These are phyloP conservation scores for Tragelaphus scriptus DNA, from an alignment of 2,113 vertebrate species.

Conservation along the genomic window DNA sequence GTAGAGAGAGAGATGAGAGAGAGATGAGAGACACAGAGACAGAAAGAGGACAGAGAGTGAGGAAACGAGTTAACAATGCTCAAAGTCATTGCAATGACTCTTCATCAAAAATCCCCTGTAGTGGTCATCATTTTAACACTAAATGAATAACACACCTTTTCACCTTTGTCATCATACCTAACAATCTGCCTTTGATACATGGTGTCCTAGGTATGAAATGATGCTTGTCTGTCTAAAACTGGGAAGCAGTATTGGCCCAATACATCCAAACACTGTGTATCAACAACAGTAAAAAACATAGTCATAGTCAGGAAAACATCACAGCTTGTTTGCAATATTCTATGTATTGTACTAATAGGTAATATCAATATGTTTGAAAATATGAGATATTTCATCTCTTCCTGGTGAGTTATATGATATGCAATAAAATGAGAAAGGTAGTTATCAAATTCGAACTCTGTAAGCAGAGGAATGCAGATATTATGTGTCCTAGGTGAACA, in stretches of 20 bases:
- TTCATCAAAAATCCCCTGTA: not conserved
- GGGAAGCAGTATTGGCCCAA: not conserved
- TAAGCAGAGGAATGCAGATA: not conserved
- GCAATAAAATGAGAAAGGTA: not conserved
- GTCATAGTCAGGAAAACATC: not conserved
- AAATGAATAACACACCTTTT: slow-evolving; percentile 7
- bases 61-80: not conserved
- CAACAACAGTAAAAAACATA: not conserved
- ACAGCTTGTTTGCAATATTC: not conserved
- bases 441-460: not conserved
- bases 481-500: not conserved
- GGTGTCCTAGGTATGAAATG: not conserved
- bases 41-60: not conserved
- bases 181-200: not conserved
- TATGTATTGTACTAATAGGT: not conserved
- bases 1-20: not conserved
- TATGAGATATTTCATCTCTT: not conserved
- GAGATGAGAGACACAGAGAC: not conserved
- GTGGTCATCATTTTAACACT: not conserved
- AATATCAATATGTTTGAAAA: not conserved
- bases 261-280: not conserved
- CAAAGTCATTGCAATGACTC: not conserved
- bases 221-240: not conserved
- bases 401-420: not conserved
- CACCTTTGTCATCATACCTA: not conserved